Evolutionary conservation across 2,113 vertebrate genomes (phyloP).

Genomic region (Calidris pugnax): DNA sequence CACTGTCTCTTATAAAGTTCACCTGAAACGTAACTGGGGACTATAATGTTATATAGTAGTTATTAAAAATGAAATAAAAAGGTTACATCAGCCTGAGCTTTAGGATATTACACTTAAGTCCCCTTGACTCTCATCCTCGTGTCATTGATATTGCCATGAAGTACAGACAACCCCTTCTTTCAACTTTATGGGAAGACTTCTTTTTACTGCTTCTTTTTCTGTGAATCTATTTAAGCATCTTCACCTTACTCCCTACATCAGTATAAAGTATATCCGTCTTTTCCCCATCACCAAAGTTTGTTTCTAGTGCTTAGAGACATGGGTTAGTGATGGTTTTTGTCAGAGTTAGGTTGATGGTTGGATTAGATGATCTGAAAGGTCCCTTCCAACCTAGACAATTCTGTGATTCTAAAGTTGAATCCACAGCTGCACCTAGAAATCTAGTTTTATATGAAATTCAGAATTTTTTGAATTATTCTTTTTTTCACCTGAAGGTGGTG

Average conservation of each 20-base stretch:
- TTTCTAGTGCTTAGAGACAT: too few relatives aligned
- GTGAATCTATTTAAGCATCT: background rate
- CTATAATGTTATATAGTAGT: background rate
- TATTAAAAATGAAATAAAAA: background rate
- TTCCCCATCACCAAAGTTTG: background rate
- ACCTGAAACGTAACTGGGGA: rapidly evolving
- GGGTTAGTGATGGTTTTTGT: too few relatives aligned
- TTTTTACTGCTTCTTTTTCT: background rate
- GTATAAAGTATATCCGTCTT: background rate
- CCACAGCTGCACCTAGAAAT: background rate
- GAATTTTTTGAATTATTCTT: background rate
- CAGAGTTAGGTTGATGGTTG: too few relatives aligned
- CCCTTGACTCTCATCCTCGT: background rate
- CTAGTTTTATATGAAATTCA: background rate
- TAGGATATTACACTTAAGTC: background rate
- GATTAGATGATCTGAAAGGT: too few relatives aligned
- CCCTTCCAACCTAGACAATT: too few relatives aligned
- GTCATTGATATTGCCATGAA: background rate
- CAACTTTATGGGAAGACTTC: background rate
- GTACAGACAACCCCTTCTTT: background rate
- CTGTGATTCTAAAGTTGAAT: background rate
- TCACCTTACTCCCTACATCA: background rate
- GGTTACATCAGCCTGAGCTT: background rate
- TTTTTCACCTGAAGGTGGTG: background rate
- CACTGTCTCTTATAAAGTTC: background rate